Base-by-base conservation (phyloP, 2,888 invertebrate genomes). In the Agrochola circellaris region DNA sequence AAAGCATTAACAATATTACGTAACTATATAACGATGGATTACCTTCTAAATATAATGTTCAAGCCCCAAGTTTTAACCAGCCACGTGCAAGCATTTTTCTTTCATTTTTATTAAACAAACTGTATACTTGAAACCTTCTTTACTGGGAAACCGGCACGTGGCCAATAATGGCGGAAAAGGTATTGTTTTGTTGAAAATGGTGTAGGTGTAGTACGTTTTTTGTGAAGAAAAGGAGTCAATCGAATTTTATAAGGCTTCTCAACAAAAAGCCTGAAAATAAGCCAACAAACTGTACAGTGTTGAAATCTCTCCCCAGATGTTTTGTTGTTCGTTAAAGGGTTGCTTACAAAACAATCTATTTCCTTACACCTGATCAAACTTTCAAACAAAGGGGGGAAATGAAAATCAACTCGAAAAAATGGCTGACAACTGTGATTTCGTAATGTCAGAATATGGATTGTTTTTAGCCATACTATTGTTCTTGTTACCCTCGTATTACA, bases 141-240 rank as follows among this genome's bases (percentile, higher is more conserved):
- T 82, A n/a, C 60, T 65, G 17, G 34, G 34, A 56, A 75, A 61
- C 34, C 17, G 54, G 61, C 86, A 86, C 82, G 87, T 82, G 83
- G 30, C 15, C 13, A 70, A 48, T 69, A 45, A 75, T 58, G n/a
- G 1, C 26, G 1, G 34, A 42, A 82, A 82, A 34, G 45, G 48
- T 20, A 48, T 17, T 61, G 15, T 67, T 20, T 73, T 23, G 42
- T 68, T 64, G 30, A 69, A 81, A 56, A 54, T 38, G 34, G 11
- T 7, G 38, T 58, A 38, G 17, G 23, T 23, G 51, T 51, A 23
- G 8, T 45, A 62, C 58, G 15, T 42, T 65, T 30, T 60, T 70
- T 38, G 0, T 20, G 7, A 56, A 9, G 54, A 61, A 60, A 65
- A 26, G 1, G 38, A 70, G 26, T 26, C 30, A 60, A 45, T 56